Base-by-base conservation (phyloP, 1,140 invertebrate species). In the Pseudomyrmex pallidus region DNA sequence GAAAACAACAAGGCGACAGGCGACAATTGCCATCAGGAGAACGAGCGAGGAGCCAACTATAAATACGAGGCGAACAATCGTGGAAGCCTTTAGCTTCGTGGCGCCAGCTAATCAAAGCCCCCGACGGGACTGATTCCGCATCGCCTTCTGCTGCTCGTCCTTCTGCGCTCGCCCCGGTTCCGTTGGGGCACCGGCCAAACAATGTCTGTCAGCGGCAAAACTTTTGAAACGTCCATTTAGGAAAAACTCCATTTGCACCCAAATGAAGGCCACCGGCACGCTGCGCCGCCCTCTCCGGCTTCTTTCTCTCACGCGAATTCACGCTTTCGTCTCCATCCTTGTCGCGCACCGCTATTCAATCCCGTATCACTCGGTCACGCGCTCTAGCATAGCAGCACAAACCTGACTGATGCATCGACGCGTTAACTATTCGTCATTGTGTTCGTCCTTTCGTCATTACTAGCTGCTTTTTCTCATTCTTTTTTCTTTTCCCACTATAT, bases 171-270 rank as follows among this genome's bases (percentile, higher is more conserved):
- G 48, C 20, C 25, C 52, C 35, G 46, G 13, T 13, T 50, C 20
- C 46, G 54, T 73, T 22, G 56, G 2, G 25, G 10, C 52, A 84
- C 70, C 76, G 85, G 57, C 77, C 86, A 88, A 90, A 91, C 89
- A 91, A 89, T 90, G 72, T 83, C 66, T 61, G 22, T 77, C 85
- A 86, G 84, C 73, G 56, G 70, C 67, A 76, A 91, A 35, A 91
- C 89, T 90, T 91, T 91, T 86, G 88, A 87, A 91, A 92, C 89
- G 84, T 84, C 87, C 77, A 89, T 90, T 90, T 87, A 83, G 17
- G 61, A 80, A 86, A 89, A 91, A 87, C 61, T 66, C 90, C 87
- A 91, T 91, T 92, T 92, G 85, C 90, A 90, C 88, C 88, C 74
- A 90, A 91, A 91, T 90, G 88, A 90, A 91, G 86, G 73, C 86